phyloP scores from a whole-genome alignment of 2,113 vertebrate species.

The Paraplagusia blochii region DNA sequence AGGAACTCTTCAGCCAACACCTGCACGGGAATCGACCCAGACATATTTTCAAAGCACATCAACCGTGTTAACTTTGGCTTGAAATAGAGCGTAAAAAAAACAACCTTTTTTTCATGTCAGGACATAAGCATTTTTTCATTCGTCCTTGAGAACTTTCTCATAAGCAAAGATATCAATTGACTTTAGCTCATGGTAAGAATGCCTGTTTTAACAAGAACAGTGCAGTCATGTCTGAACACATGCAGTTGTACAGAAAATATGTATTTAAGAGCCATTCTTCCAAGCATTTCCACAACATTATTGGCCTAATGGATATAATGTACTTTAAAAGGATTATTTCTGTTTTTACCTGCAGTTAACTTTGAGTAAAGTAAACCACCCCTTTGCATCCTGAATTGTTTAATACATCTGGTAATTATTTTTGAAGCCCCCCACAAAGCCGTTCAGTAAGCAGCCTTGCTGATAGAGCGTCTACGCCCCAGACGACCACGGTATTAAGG shows the following conservation, averaged over 20 bases:
- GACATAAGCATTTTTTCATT: no score
- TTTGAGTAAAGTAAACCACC: not conserved
- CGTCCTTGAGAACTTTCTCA: no score
- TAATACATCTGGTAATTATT: constrained; percentile 2
- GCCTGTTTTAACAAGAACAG: constrained; percentile 9
- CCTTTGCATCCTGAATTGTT: not conserved
- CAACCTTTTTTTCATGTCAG: no score
- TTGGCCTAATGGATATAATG: not conserved
- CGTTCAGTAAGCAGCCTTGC: not conserved
- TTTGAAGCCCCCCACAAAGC: not conserved
- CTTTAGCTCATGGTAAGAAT: not conserved
- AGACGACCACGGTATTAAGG: not conserved
- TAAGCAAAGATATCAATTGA: not conserved
- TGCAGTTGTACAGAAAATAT: not conserved
- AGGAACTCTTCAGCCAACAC: no score
- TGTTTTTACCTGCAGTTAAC: not conserved
- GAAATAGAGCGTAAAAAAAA: no score
- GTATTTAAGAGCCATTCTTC: not conserved
- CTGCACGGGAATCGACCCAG: no score
- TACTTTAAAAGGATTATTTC: not conserved
- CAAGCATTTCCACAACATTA: no score
- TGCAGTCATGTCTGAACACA: constrained; percentile 7
- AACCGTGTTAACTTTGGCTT: no score
- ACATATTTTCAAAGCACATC: no score
- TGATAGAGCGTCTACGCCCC: not conserved